phyloP scores from a whole-genome alignment of 1,140 invertebrate species.

The Pseudomyrmex cubaensis region DNA sequence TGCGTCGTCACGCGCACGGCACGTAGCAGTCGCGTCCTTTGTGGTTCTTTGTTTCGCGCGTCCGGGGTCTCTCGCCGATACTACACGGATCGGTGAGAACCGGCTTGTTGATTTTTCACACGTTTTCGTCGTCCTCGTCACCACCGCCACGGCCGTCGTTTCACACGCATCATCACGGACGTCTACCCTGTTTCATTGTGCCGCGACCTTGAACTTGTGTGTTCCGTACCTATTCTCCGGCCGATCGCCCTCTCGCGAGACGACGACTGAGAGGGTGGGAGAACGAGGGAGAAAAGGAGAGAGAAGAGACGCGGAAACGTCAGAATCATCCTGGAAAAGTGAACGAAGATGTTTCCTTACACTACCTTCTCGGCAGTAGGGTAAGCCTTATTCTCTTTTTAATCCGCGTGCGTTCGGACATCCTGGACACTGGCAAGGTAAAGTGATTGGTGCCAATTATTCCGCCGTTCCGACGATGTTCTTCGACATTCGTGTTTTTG shows the following conservation, averaged over 20 bases:
- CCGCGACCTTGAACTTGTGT: constrained; percentile 72
- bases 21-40: background rate
- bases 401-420: background rate
- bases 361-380: constrained; percentile 83
- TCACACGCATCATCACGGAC: background rate
- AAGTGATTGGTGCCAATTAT: background rate
- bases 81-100: constrained; percentile 4
- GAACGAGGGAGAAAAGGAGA: background rate
- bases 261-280: constrained; percentile 31
- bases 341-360: constrained; percentile 82
- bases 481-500: no score
- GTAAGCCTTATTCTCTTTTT: constrained; percentile 75
- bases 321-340: constrained; percentile 45
- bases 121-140: background rate
- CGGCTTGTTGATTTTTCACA: background rate
- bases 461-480: no score
- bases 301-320: constrained; percentile 10
- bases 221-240: constrained; percentile 55
- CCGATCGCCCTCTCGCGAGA: constrained; percentile 52
- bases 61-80: constrained; percentile 10
- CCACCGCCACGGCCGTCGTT: no score
- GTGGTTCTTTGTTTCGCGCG: constrained; percentile 23
- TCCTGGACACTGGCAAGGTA: background rate
- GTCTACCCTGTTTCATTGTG: constrained; percentile 1
- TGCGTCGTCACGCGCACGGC: background rate